A percentile compares a stretch with the other conserved stretches of the same genome.
Evolutionary conservation across 1,140 invertebrate species (phyloP).

Genomic region (Xylocopa sonorina): DNA sequence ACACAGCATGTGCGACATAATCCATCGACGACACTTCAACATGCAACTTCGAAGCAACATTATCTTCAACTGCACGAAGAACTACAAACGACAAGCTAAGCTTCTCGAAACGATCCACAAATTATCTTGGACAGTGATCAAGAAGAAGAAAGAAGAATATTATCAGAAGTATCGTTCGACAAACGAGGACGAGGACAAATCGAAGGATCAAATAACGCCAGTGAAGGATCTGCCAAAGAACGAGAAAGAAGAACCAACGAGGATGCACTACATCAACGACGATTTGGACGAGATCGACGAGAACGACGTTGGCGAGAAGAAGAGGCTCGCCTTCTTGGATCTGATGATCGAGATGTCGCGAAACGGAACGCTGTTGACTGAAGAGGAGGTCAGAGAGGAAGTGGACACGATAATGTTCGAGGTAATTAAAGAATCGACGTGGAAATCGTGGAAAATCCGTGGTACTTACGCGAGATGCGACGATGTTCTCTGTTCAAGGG

Average conservation of each 20-base stretch:
- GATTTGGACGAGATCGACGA: conserved; percentile 89
- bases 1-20: conserved; percentile 87
- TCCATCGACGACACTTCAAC: conserved; percentile 86
- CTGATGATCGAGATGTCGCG: conserved; percentile 88
- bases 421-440: conserved; percentile 84
- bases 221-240: background rate
- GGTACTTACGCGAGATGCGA: no score
- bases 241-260: background rate
- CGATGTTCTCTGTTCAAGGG: no score
- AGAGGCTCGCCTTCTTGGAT: conserved; percentile 92
- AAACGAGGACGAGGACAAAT: no score
- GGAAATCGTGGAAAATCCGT: no score
- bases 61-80: conserved; percentile 84
- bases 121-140: conserved; percentile 85
- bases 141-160: conserved; percentile 78
- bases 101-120: conserved; percentile 85
- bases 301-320: conserved; percentile 88
- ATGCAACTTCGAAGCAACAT: conserved; percentile 84
- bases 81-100: conserved; percentile 84
- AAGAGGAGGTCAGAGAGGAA: conserved; percentile 92
- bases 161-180: no score
- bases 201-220: no score
- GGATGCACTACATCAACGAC: conserved; percentile 83
- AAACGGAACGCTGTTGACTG: conserved; percentile 84
- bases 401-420: conserved; percentile 95